These are phyloP conservation scores for Sebastes taczanowskii DNA, from an alignment of 2,797 vertebrate species.

Conservation along the genomic window DNA sequence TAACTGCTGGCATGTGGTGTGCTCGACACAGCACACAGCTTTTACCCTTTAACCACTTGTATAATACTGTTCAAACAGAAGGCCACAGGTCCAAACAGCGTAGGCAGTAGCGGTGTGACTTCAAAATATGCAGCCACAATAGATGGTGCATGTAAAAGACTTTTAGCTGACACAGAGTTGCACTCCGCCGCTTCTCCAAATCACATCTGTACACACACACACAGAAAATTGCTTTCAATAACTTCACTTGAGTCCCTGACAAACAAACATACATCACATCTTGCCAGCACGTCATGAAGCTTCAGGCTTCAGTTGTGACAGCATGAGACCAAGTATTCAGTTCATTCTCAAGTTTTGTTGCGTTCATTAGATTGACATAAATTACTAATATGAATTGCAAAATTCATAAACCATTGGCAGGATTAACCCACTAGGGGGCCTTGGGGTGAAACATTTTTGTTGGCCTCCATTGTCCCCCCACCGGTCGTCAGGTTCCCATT, in stretches of 20 bases:
- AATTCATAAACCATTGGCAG: neutral
- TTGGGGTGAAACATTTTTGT: neutral
- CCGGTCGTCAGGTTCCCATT: rapidly evolving
- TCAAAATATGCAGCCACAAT: neutral
- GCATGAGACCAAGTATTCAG: neutral
- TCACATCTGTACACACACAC: neutral
- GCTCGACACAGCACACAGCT: conserved; percentile 35
- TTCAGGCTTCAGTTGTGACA: neutral
- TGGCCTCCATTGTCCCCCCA: neutral
- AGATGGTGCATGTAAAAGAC: neutral
- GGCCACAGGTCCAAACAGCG: conserved; percentile 40
- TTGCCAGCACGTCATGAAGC: neutral
- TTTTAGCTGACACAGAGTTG: neutral
- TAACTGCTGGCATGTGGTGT: conserved; percentile 56
- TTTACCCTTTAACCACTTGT: conserved; percentile 70
- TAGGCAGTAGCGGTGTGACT: conserved; percentile 50
- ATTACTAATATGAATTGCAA: neutral
- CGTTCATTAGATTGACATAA: neutral
- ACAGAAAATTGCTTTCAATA: neutral
- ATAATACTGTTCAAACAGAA: conserved; percentile 62
- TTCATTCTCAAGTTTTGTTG: neutral
- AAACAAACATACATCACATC: neutral
- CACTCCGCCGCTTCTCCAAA: neutral
- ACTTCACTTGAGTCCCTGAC: neutral
- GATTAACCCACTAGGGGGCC: neutral